phyloP scores from a whole-genome alignment of 2,888 invertebrate genomes.

The Andrena chrysosceles region DNA sequence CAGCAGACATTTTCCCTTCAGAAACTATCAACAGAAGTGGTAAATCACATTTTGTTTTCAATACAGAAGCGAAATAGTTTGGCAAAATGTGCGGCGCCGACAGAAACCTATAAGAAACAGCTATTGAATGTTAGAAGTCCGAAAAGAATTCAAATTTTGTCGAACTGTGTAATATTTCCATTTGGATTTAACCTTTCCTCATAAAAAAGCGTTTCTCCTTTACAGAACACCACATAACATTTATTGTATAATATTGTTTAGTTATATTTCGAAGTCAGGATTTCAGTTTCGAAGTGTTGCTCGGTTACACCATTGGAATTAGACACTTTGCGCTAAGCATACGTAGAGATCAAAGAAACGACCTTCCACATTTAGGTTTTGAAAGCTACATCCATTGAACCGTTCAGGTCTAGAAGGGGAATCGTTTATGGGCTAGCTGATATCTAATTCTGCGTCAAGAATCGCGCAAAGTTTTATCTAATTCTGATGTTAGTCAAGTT shows the following conservation, averaged over 20 bases:
- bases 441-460: slow-evolving; percentile 7
- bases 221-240: slow-evolving; percentile 40
- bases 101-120: too few species aligned
- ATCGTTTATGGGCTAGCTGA: background rate
- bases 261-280: slow-evolving; percentile 14
- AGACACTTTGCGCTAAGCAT: slow-evolving; percentile 16
- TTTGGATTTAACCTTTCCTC: slow-evolving; percentile 8
- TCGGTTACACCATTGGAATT: slow-evolving; percentile 16
- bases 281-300: background rate
- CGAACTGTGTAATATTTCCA: slow-evolving; percentile 7
- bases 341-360: background rate
- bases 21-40: too few species aligned
- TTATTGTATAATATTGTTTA: slow-evolving; percentile 46
- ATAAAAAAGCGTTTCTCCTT: slow-evolving; percentile 24
- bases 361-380: slow-evolving; percentile 33
- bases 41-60: too few species aligned
- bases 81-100: too few species aligned
- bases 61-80: too few species aligned
- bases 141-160: too few species aligned
- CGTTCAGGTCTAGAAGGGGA: slow-evolving; percentile 16
- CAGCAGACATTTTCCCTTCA: too few species aligned
- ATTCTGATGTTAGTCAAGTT: slow-evolving; percentile 28
- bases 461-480: slow-evolving; percentile 3
- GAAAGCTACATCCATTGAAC: slow-evolving; percentile 33
- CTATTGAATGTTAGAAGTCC: too few species aligned